Percentiles rank a stretch among this genome's conserved stretches.
These are phyloP conservation scores for Goniozus legneri DNA, from an alignment of 1,140 invertebrate species.

Conservation along the genomic window DNA sequence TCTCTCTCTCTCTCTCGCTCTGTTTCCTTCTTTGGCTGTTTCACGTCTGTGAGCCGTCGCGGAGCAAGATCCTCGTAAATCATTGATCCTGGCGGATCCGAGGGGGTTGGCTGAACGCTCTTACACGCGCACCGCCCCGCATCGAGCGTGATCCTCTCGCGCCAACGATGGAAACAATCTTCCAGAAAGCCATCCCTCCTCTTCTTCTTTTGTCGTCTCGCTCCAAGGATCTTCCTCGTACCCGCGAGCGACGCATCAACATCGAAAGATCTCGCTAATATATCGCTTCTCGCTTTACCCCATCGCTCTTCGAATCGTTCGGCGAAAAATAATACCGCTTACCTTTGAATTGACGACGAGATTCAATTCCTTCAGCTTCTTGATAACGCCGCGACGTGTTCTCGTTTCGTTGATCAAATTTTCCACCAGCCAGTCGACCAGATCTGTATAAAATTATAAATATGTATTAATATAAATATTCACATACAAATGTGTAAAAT, in stretches of 20 bases:
- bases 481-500: neutral
- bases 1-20: constrained; percentile 6
- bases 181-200: neutral
- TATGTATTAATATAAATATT: neutral
- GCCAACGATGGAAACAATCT: constrained; percentile 7
- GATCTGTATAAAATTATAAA: constrained; percentile 55
- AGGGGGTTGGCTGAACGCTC: constrained; percentile 6
- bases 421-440: constrained; percentile 79
- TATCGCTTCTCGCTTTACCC: too few relatives aligned
- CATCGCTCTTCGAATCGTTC: too few relatives aligned
- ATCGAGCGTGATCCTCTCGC: neutral
- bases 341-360: constrained; percentile 66
- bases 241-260: too few relatives aligned
- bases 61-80: constrained; percentile 42
- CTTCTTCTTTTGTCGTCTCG: neutral
- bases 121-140: neutral
- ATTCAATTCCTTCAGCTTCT: constrained; percentile 78
- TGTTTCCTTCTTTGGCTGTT: constrained; percentile 12
- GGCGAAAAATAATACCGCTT: too few relatives aligned
- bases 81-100: constrained; percentile 36
- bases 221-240: too few relatives aligned
- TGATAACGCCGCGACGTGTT: constrained; percentile 72
- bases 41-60: too few relatives aligned
- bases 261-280: too few relatives aligned
- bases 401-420: constrained; percentile 76